Evolutionary conservation across 2,888 invertebrate genomes (phyloP).

Genomic region (Noctua fimbriata): DNA sequence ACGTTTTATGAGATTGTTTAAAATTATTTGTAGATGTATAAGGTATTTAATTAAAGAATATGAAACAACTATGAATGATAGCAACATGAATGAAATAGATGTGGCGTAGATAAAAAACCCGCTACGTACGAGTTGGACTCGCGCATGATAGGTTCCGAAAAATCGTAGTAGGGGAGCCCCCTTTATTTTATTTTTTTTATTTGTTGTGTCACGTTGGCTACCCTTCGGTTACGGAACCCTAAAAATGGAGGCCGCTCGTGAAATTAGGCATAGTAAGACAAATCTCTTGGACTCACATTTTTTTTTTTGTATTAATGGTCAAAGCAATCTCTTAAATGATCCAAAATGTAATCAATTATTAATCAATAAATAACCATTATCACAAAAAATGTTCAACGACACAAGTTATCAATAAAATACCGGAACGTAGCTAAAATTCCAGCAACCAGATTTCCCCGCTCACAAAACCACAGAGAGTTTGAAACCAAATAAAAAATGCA

Average conservation of each 20-base stretch:
- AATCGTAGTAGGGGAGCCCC: too few species aligned
- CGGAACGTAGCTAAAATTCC: not conserved
- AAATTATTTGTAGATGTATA: not conserved
- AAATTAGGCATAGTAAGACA: too few species aligned
- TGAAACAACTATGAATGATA: not conserved
- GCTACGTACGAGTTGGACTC: too few species aligned
- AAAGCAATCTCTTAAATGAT: not conserved
- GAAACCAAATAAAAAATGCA: constrained; percentile 38
- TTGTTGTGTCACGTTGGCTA: too few species aligned
- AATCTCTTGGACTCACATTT: not conserved
- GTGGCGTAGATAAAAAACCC: not conserved
- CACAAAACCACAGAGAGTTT: constrained; percentile 36
- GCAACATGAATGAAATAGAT: not conserved
- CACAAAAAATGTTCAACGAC: not conserved
- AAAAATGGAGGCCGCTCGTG: not conserved
- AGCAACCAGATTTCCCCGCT: not conserved
- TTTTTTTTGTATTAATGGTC: not conserved
- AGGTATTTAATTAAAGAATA: not conserved
- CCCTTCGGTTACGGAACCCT: too few species aligned
- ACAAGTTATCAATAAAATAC: constrained; percentile 15
- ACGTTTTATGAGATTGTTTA: constrained; percentile 9
- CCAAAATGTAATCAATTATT: too few species aligned
- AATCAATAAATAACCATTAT: not conserved
- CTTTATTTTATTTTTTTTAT: too few species aligned
- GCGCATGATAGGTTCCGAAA: too few species aligned